Percentiles rank a stretch among this genome's conserved stretches.
phyloP scores from a whole-genome alignment of 2,113 vertebrate genomes.

The Camelus dromedarius region DNA sequence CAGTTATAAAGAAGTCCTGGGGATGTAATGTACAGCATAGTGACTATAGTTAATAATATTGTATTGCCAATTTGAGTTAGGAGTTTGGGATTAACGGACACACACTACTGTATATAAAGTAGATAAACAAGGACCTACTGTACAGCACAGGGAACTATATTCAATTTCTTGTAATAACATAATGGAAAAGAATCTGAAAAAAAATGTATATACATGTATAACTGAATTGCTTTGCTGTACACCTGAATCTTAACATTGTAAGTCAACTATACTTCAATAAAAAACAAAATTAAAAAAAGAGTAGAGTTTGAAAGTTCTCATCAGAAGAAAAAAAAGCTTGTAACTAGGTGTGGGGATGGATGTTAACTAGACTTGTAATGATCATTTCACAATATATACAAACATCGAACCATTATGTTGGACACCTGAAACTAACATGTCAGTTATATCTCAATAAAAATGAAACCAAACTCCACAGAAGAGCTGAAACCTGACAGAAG shows the following conservation, averaged over 20 bases:
- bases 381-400: background rate
- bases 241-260: too few species aligned
- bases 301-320: background rate
- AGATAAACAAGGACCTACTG: too few species aligned
- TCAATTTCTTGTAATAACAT: too few species aligned
- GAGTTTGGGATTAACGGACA: too few species aligned
- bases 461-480: background rate
- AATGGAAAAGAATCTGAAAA: too few species aligned
- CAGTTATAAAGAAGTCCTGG: background rate
- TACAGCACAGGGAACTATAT: too few species aligned
- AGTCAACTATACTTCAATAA: too few species aligned
- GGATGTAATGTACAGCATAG: background rate
- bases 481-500: background rate
- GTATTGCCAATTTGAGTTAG: background rate
- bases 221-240: too few species aligned
- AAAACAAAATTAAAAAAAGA: background rate
- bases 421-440: background rate
- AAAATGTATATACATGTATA: too few species aligned
- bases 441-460: background rate
- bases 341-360: background rate
- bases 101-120: too few species aligned
- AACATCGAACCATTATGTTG: background rate
- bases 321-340: background rate
- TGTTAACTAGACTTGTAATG: background rate
- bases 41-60: background rate